Percentiles rank a stretch among this genome's conserved stretches.
Conservation (phyloP, 23 tunicate genomes). For the Styela clava region DNA sequence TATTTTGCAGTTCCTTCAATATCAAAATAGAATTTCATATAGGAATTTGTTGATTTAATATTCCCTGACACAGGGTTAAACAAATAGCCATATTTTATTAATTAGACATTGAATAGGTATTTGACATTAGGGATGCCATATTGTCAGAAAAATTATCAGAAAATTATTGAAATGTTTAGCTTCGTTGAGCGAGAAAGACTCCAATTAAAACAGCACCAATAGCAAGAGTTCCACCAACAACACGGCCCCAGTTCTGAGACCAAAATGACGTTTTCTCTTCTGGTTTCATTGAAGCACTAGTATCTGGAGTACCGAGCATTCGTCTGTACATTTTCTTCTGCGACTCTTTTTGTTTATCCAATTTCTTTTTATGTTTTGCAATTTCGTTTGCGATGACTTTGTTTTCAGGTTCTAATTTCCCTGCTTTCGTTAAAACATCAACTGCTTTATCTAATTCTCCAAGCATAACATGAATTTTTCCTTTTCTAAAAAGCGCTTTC, state of each 20-base stretch:
- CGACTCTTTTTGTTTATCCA: constrained; percentile 41
- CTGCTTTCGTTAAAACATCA: constrained; percentile 51
- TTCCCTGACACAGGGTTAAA: no score
- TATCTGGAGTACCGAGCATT: constrained; percentile 35
- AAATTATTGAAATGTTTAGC: no score
- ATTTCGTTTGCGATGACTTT: constrained; percentile 42
- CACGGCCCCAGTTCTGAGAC: constrained; percentile 2
- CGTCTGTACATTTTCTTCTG: constrained; percentile 71
- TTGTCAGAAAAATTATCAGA: no score
- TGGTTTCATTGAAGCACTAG: not conserved
- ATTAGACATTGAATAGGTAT: no score
- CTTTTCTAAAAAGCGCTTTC: constrained; percentile 68
- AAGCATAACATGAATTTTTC: constrained; percentile 44
- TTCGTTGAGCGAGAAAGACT: constrained; percentile 6
- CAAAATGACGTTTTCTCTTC: not conserved
- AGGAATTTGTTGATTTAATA: no score
- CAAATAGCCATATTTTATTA: no score
- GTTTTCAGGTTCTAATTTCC: constrained; percentile 48
- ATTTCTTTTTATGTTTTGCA: constrained; percentile 26
- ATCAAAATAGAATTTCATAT: no score
- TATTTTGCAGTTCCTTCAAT: no score
- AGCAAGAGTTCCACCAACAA: constrained; percentile 23
- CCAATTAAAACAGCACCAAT: constrained; percentile 16
- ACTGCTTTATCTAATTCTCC: constrained; percentile 42
- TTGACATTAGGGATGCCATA: no score